Base-by-base conservation (phyloP, 2,113 vertebrate genomes). In the Lichenostomus cassidix region DNA sequence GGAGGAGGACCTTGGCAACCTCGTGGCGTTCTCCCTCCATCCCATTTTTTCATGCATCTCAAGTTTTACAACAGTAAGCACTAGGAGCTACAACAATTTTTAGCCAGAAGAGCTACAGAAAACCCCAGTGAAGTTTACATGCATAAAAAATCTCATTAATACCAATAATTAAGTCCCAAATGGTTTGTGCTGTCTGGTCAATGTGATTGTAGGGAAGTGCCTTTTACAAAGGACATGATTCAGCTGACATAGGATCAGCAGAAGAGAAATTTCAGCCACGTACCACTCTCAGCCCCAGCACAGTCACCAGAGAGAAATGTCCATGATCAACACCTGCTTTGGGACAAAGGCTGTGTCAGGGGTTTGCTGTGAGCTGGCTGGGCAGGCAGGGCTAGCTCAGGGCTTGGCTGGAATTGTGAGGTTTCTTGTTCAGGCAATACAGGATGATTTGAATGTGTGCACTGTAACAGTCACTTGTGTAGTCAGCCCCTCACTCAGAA, bases 291-390 rank as follows among this genome's bases (percentile, higher is more conserved):
- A 31, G 41, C 5, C 29, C 17, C 14, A 15, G 67, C 12, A 89
- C 27, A 65, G 25, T n/a, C 37, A 69, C 31, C 0, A 2, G 41
- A 86, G 50, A 58, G 25, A 70, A 80, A 41, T 1, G 2, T 2
- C 31, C 1, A 0, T 33, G n/a, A 15, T 41, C 1, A 4, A 29
- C 53, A 25, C 12, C 53, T 35, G 5, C 29, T 31, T 35, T 55
- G 59, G 91, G 39, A 79, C 0, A 11, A 63, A 55, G 56, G 33
- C 22, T 78, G n/a, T 59, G 55, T 9, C 62, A 47, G 64, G 41
- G 37, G 2, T 11, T 1, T 2, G 4, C 44, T 52, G 46, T 44
- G 31, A 22, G 41, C n/a, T 1, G 9, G 44, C 70, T 37, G 44
- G 67, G 50, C 60, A 59, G 70, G 56, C 31, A 15, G 60, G 42